These are phyloP conservation scores for Apeira syringaria DNA, from an alignment of 2,888 invertebrate genomes.

Conservation along the genomic window DNA sequence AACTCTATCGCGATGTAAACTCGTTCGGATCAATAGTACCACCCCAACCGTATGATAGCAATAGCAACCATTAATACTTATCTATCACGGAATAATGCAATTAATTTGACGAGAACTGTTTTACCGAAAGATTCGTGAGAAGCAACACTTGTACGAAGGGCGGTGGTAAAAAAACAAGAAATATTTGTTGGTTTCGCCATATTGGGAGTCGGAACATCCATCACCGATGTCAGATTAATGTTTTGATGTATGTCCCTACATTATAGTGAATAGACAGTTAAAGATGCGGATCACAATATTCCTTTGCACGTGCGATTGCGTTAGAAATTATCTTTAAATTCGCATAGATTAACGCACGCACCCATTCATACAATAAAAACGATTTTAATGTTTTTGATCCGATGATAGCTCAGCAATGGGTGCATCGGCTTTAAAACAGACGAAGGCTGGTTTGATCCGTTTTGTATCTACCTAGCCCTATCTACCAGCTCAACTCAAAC, in stretches of 20 bases:
- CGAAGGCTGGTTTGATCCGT: too few relatives aligned
- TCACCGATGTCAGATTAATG: conserved; percentile 72
- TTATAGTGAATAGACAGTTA: conserved; percentile 40
- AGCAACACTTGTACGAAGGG: conserved; percentile 61
- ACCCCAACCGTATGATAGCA: conserved; percentile 43
- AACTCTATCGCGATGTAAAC: not conserved
- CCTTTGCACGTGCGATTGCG: conserved; percentile 11
- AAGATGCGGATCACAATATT: conserved; percentile 2
- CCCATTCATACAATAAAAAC: too few relatives aligned
- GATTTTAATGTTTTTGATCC: too few relatives aligned
- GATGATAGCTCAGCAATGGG: too few relatives aligned
- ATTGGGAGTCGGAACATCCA: conserved; percentile 49
- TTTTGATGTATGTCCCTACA: conserved; percentile 61
- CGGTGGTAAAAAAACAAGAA: conserved; percentile 57
- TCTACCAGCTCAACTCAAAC: too few relatives aligned
- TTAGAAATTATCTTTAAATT: too few relatives aligned
- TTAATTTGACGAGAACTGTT: conserved; percentile 74
- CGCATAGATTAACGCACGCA: too few relatives aligned
- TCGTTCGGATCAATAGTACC: not conserved
- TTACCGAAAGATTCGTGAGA: conserved; percentile 69
- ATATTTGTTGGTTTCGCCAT: conserved; percentile 28
- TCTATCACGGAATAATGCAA: conserved; percentile 78
- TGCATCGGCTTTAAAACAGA: too few relatives aligned
- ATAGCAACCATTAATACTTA: conserved; percentile 73
- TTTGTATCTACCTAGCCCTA: too few relatives aligned